phyloP scores from a whole-genome alignment of 2,113 vertebrate genomes.

The Anguilla rostrata region DNA sequence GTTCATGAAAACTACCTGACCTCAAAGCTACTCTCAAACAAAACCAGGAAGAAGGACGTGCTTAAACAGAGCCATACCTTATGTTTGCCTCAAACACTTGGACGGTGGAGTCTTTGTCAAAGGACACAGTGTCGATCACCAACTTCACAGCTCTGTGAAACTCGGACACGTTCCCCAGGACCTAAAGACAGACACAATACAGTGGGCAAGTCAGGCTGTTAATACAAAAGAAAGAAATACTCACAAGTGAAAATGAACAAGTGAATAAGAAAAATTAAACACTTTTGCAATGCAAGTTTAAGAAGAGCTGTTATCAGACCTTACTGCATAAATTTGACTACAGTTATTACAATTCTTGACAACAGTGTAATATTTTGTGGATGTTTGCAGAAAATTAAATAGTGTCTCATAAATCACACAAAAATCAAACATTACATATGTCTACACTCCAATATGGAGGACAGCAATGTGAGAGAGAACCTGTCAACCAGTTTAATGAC shows the following conservation, averaged over 20 bases:
- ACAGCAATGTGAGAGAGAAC: background rate
- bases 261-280: no score
- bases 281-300: background rate
- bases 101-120: constrained; percentile 96
- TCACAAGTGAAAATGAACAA: background rate
- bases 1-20: background rate
- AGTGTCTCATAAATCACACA: background rate
- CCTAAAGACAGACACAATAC: constrained; percentile 62
- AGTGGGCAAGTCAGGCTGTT: background rate
- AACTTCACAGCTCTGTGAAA: constrained; percentile 93
- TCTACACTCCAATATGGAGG: background rate
- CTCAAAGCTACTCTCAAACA: background rate
- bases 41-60: background rate
- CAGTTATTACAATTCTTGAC: background rate
- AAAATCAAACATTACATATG: background rate
- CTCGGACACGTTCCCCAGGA: constrained; percentile 93
- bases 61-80: constrained; percentile 68
- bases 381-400: background rate
- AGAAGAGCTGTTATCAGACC: background rate
- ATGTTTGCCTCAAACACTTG: constrained; percentile 98
- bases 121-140: constrained; percentile 94
- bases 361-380: background rate
- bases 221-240: background rate
- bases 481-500: background rate
- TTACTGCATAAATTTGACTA: background rate